phyloP scores from a whole-genome alignment of 1,140 invertebrate genomes.

The Macrobrachium rosenbergii region DNA sequence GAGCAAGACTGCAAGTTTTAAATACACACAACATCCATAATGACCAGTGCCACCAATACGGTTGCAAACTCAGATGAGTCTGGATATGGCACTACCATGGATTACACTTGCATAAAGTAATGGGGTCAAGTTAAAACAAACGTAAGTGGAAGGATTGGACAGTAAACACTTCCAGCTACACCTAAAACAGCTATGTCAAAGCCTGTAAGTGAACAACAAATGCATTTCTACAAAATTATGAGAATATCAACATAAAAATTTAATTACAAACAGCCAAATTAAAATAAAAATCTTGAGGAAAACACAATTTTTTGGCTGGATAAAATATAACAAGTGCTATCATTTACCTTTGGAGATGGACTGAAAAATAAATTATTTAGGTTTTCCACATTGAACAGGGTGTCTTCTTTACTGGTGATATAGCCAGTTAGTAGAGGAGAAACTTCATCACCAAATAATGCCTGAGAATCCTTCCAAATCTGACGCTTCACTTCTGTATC shows the following conservation, averaged over 20 bases:
- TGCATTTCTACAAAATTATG: no score
- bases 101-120: no score
- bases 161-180: no score
- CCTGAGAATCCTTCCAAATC: conserved; percentile 98
- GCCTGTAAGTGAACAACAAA: no score
- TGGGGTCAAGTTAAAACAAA: no score
- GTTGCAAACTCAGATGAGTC: no score
- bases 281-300: background rate
- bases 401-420: conserved; percentile 92
- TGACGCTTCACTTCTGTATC: conserved; percentile 97
- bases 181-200: no score
- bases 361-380: conserved; percentile 90
- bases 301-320: background rate
- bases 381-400: conserved; percentile 92
- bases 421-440: conserved; percentile 94
- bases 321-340: background rate
- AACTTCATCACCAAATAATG: conserved; percentile 96
- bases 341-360: conserved; percentile 86
- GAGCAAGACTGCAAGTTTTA: no score
- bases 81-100: no score
- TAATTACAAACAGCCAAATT: background rate
- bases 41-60: no score
- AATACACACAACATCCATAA: no score
- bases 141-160: no score
- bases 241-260: background rate